Evolutionary conservation across 2,888 invertebrate species (phyloP).

Genomic region (Candidula unifasciata): DNA sequence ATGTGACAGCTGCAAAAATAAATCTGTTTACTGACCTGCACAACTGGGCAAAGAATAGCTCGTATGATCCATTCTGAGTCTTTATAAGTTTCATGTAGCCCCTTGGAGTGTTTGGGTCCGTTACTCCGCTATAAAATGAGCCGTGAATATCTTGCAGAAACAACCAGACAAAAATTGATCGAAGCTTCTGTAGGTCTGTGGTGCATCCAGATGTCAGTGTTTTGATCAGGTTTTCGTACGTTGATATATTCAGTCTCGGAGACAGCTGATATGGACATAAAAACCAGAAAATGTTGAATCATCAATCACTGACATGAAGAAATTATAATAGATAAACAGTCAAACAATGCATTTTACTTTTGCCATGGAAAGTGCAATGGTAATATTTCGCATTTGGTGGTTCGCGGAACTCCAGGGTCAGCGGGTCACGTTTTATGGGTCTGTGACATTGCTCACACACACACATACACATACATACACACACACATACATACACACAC

Average conservation of each 20-base stretch:
- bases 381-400: too few species aligned
- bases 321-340: too few species aligned
- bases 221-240: slow-evolving; percentile 54
- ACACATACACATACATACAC: too few species aligned
- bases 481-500: too few species aligned
- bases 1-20: not conserved
- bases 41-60: slow-evolving; percentile 60
- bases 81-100: slow-evolving; percentile 64
- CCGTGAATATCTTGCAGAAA: slow-evolving; percentile 59
- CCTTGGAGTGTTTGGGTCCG: slow-evolving; percentile 58
- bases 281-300: not conserved
- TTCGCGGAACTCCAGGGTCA: too few species aligned
- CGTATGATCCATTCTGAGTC: slow-evolving; percentile 60
- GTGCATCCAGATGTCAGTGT: slow-evolving; percentile 48
- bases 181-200: slow-evolving; percentile 59
- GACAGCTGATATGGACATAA: slow-evolving; percentile 24
- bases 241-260: slow-evolving; percentile 34
- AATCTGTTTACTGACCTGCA: slow-evolving; percentile 62
- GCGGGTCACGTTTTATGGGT: too few species aligned
- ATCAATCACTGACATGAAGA: too few species aligned
- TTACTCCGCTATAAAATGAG: slow-evolving; percentile 54
- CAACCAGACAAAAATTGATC: slow-evolving; percentile 64
- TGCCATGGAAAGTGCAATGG: too few species aligned
- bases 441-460: too few species aligned
- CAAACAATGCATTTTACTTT: too few species aligned